Conservation (phyloP, 2,113 vertebrate genomes). For the Macroglossus sobrinus region DNA sequence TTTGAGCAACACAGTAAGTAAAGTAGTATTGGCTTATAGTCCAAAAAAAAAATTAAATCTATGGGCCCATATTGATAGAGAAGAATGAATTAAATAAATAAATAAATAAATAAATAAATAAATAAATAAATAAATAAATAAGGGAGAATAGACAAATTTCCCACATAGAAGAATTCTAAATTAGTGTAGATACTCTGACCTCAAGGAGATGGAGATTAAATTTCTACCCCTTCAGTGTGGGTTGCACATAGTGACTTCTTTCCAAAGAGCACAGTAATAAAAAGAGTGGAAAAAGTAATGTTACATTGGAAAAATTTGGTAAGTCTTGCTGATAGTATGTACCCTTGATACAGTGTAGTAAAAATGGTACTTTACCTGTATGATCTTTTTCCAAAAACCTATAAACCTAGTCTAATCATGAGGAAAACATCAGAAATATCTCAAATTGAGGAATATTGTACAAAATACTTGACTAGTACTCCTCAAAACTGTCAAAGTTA, state of each 20-base stretch:
- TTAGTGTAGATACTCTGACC: neutral
- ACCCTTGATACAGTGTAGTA: neutral
- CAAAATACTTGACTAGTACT: neutral
- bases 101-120: neutral
- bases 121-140: neutral
- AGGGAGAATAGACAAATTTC: neutral
- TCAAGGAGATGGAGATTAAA: neutral
- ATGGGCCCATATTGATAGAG: neutral
- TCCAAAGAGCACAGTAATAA: neutral
- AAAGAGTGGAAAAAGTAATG: neutral
- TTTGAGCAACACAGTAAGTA: neutral
- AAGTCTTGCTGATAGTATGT: neutral
- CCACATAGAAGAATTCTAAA: neutral
- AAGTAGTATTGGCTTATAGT: neutral
- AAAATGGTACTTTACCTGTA: neutral
- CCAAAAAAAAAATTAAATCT: neutral
- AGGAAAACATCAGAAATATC: neutral
- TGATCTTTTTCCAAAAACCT: neutral
- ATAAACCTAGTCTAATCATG: neutral
- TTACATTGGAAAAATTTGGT: neutral
- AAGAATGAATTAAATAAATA: too few relatives aligned
- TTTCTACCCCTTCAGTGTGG: neutral
- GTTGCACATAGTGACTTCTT: neutral
- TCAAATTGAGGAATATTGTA: neutral
- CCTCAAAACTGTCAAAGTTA: neutral